Base-by-base conservation (phyloP, 2,888 invertebrate species). In the Acronicta psi region DNA sequence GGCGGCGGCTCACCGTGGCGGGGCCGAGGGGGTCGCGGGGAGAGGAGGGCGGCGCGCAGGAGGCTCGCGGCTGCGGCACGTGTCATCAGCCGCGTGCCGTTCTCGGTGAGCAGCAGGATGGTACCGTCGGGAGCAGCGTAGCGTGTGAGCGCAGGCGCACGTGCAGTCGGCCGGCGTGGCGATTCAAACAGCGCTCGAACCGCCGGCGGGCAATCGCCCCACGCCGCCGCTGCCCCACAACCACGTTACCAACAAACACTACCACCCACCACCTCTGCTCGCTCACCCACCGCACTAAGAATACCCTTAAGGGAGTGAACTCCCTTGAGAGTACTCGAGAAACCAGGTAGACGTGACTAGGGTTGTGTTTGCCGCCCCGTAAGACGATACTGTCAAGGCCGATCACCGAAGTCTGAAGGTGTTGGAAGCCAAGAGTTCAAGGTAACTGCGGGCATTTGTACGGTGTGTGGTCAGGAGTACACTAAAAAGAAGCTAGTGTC, bases 21-120 rank as follows among this genome's bases (percentile, higher is more conserved):
- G 89, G 89, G 91, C 87, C 88, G 90, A 87, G 92, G 87, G 92
- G 92, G 91, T 79, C 93, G 92, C 90, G 93, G 93, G 91, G 93
- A 93, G 89, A 92, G 94, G 84, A 94, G 94, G 81, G 94, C 94
- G 75, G 91, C 94, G 83, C 93, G 93, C 83, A 94, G 94, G 79
- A 94, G 88, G 85, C 94, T 94, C 80, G 93, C 94, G 82, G 94
- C 94, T 72, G 93, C 94, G 75, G 93, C 92, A 77, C 94, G 90
- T 47, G 94, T 94, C 91, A 94, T 91, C 91, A 93, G 93, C 81
- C 95, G 90, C 84, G 95, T 95, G 91, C 95, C 95, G 84, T 95
- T 95, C 89, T 95, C 95, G 88, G 95, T 95, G 91, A 95, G 95
- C 86, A 95, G 95, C 87, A 95, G 94, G 90, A 95, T 94, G 85